These are phyloP conservation scores for Ichneumon xanthorius DNA, from an alignment of 2,888 invertebrate genomes.

Conservation along the genomic window DNA sequence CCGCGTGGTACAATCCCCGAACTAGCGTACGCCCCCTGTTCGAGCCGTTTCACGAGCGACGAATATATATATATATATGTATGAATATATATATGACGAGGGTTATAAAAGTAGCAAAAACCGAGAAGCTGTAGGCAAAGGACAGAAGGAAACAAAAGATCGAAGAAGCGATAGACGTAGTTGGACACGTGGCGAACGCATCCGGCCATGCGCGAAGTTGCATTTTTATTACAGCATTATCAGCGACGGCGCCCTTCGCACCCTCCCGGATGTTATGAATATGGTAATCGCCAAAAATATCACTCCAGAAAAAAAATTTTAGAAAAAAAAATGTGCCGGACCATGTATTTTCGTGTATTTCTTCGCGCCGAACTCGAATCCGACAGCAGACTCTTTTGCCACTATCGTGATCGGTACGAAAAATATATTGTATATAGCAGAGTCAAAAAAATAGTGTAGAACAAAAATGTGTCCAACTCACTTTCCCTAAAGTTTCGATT, in stretches of 20 bases:
- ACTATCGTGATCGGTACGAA: too few species aligned
- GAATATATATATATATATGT: background rate
- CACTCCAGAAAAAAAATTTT: too few species aligned
- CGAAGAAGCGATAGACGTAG: background rate
- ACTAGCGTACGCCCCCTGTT: constrained; percentile 11
- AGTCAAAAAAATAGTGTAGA: too few species aligned
- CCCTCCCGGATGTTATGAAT: background rate
- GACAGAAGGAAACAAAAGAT: background rate
- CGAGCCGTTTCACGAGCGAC: constrained; percentile 5
- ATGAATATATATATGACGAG: background rate
- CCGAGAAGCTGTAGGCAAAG: background rate
- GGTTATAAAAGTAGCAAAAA: background rate
- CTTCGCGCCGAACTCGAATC: too few species aligned
- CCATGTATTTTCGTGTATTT: too few species aligned
- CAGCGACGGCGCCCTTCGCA: background rate
- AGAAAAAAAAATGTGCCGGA: too few species aligned
- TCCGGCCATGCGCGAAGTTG: background rate
- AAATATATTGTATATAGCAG: too few species aligned
- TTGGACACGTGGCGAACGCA: constrained; percentile 3
- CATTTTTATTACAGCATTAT: background rate
- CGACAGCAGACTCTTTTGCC: too few species aligned
- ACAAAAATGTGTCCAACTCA: too few species aligned
- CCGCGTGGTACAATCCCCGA: constrained; percentile 48
- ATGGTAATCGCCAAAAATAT: background rate
- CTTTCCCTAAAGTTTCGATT: too few species aligned